A percentile compares a stretch with the other conserved stretches of the same genome.
phyloP scores from a whole-genome alignment of 2,888 invertebrate genomes.

The Malthinus flaveolus region DNA sequence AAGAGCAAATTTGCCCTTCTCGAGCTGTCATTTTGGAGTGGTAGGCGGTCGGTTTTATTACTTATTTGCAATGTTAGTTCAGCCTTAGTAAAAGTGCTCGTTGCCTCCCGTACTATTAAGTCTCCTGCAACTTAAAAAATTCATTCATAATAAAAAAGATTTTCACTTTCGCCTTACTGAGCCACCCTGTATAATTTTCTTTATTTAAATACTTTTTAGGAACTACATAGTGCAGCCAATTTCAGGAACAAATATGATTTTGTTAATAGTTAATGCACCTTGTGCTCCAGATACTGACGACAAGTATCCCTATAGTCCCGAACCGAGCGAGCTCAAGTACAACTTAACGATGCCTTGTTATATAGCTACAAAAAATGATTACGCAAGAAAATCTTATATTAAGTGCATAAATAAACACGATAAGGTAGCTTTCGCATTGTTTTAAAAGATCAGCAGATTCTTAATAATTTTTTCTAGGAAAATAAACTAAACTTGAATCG shows the following conservation, averaged over 20 bases:
- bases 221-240: constrained; percentile 76
- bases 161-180: no score
- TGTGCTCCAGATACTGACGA: constrained; percentile 54
- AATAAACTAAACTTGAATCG: background rate
- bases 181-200: no score
- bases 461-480: background rate
- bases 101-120: no score
- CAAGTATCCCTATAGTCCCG: constrained; percentile 41
- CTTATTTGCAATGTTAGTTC: no score
- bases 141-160: no score
- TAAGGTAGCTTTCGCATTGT: constrained; percentile 26
- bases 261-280: constrained; percentile 73
- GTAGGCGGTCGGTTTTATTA: no score
- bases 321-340: constrained; percentile 48
- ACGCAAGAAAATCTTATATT: constrained; percentile 48
- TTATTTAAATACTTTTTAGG: constrained; percentile 44
- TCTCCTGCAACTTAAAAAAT: no score
- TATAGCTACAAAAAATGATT: constrained; percentile 51
- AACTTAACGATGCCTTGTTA: constrained; percentile 45
- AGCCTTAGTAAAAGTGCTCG: no score
- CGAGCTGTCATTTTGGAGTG: no score
- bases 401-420: constrained; percentile 45
- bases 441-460: background rate
- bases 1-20: no score
- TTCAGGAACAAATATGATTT: constrained; percentile 75